Evolutionary conservation across 1,140 invertebrate genomes (phyloP).

Genomic region (Papilio dardanus): DNA sequence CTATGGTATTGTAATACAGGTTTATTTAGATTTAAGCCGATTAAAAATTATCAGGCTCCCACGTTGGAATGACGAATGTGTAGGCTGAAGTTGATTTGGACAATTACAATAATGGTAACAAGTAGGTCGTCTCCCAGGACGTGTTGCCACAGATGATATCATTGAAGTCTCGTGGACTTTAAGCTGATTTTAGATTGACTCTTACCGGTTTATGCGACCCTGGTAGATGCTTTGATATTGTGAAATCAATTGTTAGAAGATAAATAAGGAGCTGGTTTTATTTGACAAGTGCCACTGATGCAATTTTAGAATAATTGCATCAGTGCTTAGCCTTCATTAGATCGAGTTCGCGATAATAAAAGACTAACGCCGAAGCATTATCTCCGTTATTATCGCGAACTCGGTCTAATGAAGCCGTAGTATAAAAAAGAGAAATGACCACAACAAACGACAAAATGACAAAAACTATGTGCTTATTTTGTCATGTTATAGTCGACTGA

Average conservation of each 20-base stretch:
- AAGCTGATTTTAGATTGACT: slow-evolving; percentile 25
- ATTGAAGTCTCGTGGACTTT: background rate
- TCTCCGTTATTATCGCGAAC: too few species aligned
- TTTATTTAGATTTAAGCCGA: slow-evolving; percentile 23
- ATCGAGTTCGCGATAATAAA: too few species aligned
- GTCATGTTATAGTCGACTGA: too few species aligned
- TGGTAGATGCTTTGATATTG: slow-evolving; percentile 5
- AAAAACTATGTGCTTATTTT: too few species aligned
- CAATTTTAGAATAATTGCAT: too few species aligned
- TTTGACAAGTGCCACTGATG: too few species aligned
- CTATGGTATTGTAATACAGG: background rate
- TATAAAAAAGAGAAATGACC: too few species aligned
- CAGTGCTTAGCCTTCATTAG: too few species aligned
- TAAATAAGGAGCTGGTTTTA: too few species aligned
- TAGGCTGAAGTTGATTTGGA: slow-evolving; percentile 37
- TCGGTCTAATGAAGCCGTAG: too few species aligned
- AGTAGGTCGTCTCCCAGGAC: slow-evolving; percentile 52
- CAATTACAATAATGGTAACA: slow-evolving; percentile 43
- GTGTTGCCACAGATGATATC: slow-evolving; percentile 34
- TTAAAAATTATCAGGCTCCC: slow-evolving; percentile 10
- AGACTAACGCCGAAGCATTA: too few species aligned
- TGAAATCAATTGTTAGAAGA: background rate
- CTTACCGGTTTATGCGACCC: slow-evolving; percentile 14
- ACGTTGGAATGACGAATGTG: slow-evolving; percentile 11
- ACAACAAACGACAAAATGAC: too few species aligned